phyloP scores from a whole-genome alignment of 2,888 invertebrate genomes.

The Clivina fossor region DNA sequence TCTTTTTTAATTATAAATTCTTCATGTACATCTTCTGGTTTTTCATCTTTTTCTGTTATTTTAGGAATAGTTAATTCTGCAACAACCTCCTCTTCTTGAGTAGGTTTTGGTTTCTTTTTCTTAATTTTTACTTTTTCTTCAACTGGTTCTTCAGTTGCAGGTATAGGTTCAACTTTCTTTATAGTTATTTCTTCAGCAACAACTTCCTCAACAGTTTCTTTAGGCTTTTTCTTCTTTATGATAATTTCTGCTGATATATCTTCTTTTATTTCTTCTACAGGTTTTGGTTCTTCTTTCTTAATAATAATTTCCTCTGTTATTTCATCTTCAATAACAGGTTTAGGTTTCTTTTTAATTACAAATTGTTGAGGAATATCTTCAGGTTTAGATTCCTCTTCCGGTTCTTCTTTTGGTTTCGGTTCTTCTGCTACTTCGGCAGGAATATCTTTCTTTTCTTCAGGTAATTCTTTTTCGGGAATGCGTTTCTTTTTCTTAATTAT shows the following conservation, averaged over 20 bases:
- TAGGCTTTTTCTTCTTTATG: slow-evolving; percentile 54
- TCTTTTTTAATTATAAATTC: slow-evolving; percentile 53
- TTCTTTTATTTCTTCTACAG: slow-evolving; percentile 43
- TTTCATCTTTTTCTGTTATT: slow-evolving; percentile 40
- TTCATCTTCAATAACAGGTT: slow-evolving; percentile 47
- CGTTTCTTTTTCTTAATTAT: slow-evolving; percentile 44
- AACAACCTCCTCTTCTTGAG: slow-evolving; percentile 38
- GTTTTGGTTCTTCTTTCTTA: slow-evolving; percentile 47
- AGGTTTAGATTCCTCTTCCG: slow-evolving; percentile 38
- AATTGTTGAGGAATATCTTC: too few relatives aligned
- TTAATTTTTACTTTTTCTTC: slow-evolving; percentile 49
- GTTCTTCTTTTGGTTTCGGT: slow-evolving; percentile 42
- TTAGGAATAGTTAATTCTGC: slow-evolving; percentile 42
- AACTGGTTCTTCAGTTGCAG: slow-evolving; percentile 64
- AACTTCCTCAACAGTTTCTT: slow-evolving; percentile 55
- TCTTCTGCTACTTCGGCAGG: slow-evolving; percentile 42
- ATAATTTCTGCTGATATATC: slow-evolving; percentile 54
- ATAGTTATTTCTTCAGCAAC: slow-evolving; percentile 64
- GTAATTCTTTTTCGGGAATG: slow-evolving; percentile 15
- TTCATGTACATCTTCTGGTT: slow-evolving; percentile 52
- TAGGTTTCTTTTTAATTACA: slow-evolving; percentile 42
- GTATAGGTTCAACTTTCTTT: slow-evolving; percentile 66
- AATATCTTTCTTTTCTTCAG: slow-evolving; percentile 27
- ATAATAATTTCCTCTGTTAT: slow-evolving; percentile 54
- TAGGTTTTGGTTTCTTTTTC: slow-evolving; percentile 45